Base-by-base conservation (phyloP, 2,888 invertebrate genomes). In the Eupithecia inturbata region DNA sequence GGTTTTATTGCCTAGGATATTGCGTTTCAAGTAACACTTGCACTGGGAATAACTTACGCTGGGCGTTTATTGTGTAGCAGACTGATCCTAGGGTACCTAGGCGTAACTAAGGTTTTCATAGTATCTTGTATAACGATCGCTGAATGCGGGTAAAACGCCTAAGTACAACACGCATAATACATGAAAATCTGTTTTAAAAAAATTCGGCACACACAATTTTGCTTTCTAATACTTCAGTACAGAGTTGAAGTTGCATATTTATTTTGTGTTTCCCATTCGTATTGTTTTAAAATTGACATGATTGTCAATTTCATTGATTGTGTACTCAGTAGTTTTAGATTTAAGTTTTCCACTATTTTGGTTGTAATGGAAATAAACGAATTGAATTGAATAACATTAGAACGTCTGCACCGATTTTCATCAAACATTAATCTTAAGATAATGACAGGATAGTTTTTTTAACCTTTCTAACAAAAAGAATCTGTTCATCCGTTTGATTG, bases 1-100 rank as follows among this genome's bases (percentile, higher is more conserved):
- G 41, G 33, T 76, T 70, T 71, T 73, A 71, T 71, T 70, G 70
- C 64, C 64, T 67, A 22, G 60, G 49, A 66, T 70, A 70, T 72
- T 68, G 57, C 39, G 41, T 64, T 74, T 26, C 62, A 67, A 60
- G 10, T 45, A 68, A 33, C 31, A 57, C 74, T 69, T 67, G 60
- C 19, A 49, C 63, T 64, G 33, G 39, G 22, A 53, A 66, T 45
- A 69, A 70, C 53, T 60, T 41, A n/a, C 57, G 33, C 68, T 64
- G 41, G 28, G 66, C 57, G 68, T 74, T 71, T 71, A 66, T 64
- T 39, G 41, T 31, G 26, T 45, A n/a, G 28, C 36, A 7, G 33
- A 36, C 36, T n/a, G n/a, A n/a, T n/a, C n/a, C n/a, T n/a, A n/a
- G n/a, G n/a, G n/a, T n/a, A n/a, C n/a, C n/a, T n/a, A n/a, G n/a